Conservation (phyloP, 53 echinoderm and acorn worm species). For the Antedon mediterranea region DNA sequence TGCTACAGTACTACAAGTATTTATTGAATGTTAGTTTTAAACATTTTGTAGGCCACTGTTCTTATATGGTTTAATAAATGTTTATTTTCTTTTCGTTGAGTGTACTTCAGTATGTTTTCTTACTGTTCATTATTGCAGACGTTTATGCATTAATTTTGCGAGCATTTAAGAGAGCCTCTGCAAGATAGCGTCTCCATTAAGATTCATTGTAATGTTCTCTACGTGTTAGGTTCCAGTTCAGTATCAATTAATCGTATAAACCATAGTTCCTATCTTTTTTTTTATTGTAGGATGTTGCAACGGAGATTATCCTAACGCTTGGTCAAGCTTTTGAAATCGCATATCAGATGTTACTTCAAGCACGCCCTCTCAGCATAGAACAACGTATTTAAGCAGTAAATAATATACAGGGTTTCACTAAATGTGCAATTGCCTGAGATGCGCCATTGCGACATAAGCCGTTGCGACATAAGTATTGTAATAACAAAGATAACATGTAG, state of each 20-base stretch:
- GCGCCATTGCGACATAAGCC: not conserved
- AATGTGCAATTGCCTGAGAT: not conserved
- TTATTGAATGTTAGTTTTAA: too few relatives aligned
- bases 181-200: not conserved
- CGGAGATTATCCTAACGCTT: slow-evolving; percentile 82
- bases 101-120: not conserved
- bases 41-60: too few relatives aligned
- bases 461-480: not conserved
- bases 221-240: not conserved
- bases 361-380: not conserved
- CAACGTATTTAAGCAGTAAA: not conserved
- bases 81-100: not conserved
- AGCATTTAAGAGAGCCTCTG: not conserved
- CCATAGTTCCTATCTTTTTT: not conserved
- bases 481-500: not conserved
- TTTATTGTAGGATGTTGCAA: slow-evolving; percentile 48
- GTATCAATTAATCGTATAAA: not conserved
- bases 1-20: too few relatives aligned
- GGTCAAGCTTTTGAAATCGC: slow-evolving; percentile 93
- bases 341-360: slow-evolving; percentile 67
- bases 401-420: not conserved
- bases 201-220: not conserved
- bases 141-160: not conserved
- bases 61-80: too few relatives aligned
- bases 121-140: not conserved